Percentiles rank a stretch among this genome's conserved stretches.
phyloP scores from a whole-genome alignment of 1,140 invertebrate genomes.

The Eumaeus atala region DNA sequence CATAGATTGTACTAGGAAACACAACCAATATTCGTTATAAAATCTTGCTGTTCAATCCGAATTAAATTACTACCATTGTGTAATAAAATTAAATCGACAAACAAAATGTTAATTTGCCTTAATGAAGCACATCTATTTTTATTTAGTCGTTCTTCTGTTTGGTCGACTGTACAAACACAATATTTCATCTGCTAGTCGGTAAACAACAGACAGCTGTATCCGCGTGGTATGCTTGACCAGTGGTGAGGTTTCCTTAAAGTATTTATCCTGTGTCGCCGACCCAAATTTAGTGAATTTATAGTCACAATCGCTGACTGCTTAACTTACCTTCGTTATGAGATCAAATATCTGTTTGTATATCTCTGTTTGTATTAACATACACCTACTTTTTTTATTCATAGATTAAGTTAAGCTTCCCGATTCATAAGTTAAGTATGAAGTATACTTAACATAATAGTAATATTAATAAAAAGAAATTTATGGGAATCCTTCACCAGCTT shows the following conservation, averaged over 20 bases:
- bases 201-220: not conserved
- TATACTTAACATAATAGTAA: too few species aligned
- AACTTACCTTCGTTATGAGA: conserved; percentile 2
- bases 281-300: conserved; percentile 31
- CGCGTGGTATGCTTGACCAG: conserved; percentile 12
- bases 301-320: conserved; percentile 16
- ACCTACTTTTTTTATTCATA: too few species aligned
- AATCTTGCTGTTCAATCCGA: too few species aligned
- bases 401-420: too few species aligned
- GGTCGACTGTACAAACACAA: not conserved
- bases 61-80: too few species aligned
- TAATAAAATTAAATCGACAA: too few species aligned
- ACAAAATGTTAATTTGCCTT: too few species aligned
- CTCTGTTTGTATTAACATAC: not conserved
- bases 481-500: too few species aligned
- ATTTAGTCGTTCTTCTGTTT: conserved; percentile 31
- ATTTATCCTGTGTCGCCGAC: conserved; percentile 23
- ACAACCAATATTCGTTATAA: too few species aligned
- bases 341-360: conserved; percentile 9
- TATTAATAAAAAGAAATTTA: too few species aligned
- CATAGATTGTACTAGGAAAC: too few species aligned
- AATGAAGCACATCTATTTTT: conserved; percentile 44
- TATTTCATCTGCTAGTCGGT: not conserved
- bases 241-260: conserved; percentile 22
- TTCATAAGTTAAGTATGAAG: too few species aligned